A percentile compares a stretch with the other conserved stretches of the same genome.
These are phyloP conservation scores for Peromyscus eremicus DNA, from an alignment of 2,797 vertebrate species.

Conservation along the genomic window DNA sequence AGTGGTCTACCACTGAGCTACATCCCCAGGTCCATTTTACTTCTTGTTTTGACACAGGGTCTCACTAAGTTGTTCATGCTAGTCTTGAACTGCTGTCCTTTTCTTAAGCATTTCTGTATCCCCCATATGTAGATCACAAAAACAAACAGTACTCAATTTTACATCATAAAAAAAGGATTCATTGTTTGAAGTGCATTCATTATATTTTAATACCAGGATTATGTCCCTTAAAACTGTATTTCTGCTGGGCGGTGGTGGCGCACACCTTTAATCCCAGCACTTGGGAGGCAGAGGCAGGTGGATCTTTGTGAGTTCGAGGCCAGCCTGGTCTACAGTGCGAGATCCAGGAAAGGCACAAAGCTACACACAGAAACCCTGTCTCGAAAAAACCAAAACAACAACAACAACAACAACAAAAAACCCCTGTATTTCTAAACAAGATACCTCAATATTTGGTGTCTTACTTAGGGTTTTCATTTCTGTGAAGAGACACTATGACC, in stretches of 20 bases:
- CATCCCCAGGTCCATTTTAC: too few relatives aligned
- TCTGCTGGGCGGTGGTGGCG: too few relatives aligned
- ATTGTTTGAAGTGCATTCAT: not conserved
- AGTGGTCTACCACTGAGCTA: not conserved
- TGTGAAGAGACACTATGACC: not conserved
- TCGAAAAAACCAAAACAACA: too few relatives aligned
- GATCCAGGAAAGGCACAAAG: too few relatives aligned
- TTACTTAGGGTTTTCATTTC: not conserved
- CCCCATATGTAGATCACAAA: not conserved
- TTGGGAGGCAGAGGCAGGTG: too few relatives aligned
- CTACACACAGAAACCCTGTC: too few relatives aligned
- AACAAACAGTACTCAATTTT: not conserved
- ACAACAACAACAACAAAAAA: too few relatives aligned
- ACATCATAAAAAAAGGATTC: not conserved
- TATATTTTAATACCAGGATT: conserved; percentile 21
- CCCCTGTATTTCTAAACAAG: not conserved
- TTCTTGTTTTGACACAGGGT: not conserved
- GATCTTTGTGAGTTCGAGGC: too few relatives aligned
- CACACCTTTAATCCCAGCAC: too few relatives aligned
- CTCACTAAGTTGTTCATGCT: not conserved
- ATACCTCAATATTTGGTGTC: not conserved
- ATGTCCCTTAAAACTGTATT: conserved; percentile 14
- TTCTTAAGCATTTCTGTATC: not conserved
- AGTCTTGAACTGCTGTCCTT: not conserved
- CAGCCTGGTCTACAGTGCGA: too few relatives aligned